phyloP scores from a whole-genome alignment of 1,140 invertebrate genomes.

The Trachymyrmex septentrionalis region DNA sequence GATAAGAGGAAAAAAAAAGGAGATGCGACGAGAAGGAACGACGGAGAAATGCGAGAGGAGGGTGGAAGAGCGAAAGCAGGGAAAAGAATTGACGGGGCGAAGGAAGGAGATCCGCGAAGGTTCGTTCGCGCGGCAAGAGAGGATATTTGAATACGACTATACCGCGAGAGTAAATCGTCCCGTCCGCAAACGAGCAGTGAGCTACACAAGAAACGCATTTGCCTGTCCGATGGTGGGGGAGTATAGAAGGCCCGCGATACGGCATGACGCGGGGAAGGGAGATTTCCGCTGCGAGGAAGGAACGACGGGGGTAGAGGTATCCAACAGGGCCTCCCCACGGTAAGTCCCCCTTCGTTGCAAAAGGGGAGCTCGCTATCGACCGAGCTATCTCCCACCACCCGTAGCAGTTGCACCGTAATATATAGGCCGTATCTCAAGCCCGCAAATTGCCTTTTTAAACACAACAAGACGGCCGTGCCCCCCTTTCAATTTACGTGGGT shows the following conservation, averaged over 20 bases:
- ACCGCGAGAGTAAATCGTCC: constrained; percentile 82
- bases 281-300: constrained; percentile 56
- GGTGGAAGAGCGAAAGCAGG: constrained; percentile 20
- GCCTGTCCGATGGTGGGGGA: constrained; percentile 72
- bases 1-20: constrained; percentile 9
- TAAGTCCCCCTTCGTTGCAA: constrained; percentile 58
- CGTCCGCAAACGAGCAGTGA: constrained; percentile 79
- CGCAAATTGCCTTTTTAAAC: constrained; percentile 86
- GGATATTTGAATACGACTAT: constrained; percentile 84
- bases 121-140: constrained; percentile 56
- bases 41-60: background rate
- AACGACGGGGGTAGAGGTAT: constrained; percentile 72
- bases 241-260: constrained; percentile 19
- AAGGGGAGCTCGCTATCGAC: constrained; percentile 81
- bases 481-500: constrained; percentile 86
- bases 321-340: constrained; percentile 55
- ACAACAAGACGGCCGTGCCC: constrained; percentile 84
- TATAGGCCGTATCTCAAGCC: constrained; percentile 85
- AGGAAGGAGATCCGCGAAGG: constrained; percentile 26
- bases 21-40: too few species aligned
- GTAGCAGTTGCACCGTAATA: constrained; percentile 82
- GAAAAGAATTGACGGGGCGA: constrained; percentile 33
- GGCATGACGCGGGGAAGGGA: constrained; percentile 37
- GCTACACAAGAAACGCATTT: constrained; percentile 86
- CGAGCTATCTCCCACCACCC: constrained; percentile 84